Base-by-base conservation (phyloP, 1,140 invertebrate genomes). In the Drosophila subobscura region DNA sequence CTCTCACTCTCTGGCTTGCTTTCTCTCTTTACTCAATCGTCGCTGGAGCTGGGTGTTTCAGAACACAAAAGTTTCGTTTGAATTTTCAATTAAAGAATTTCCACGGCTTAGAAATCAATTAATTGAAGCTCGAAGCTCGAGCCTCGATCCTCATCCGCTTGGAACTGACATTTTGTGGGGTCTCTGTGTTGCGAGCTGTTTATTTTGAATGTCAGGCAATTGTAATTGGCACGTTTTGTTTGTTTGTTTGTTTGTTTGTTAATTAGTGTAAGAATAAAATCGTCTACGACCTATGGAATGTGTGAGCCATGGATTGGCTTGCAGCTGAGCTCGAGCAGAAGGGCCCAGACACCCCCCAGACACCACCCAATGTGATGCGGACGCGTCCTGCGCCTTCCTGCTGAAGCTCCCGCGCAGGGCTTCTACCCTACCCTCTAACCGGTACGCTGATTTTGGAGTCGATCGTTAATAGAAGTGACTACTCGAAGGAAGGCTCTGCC, bases 141-240 rank as follows among this genome's bases (percentile, higher is more conserved):
- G 5, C 5, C 14, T 56, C n/a, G 23, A 16, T 14, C n/a, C 16
- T 53, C 22, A 6, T 42, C 22, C 40, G 22, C 53, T 44, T 56
- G 16, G 5, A 60, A 41, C 12, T 56, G 52, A 50, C 53, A 52
- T 16, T 53, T 23, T 27, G 4, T 25, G 44, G 44, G 33, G 22
- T 58, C 52, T 60, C 25, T 56, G 27, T 44, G 25, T 37, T 16
- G 29, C 10, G 6, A 37, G 49, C 44, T 55, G 45, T 60, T 57
- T 45, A 55, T 60, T 55, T 33, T 51, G 42, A 54, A 57, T 55
- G 49, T 85, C 77, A 84, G 80, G 79, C 80, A 83, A 85, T 83
- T 72, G 55, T 85, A 77, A 85, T 85, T 85, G 81, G 80, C 80
- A 85, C 80, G 64, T 85, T 37, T 10, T 27, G 25, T 37, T 37